Evolutionary conservation across 2,113 vertebrate genomes (phyloP), one percentile per base, ranked within the genome.

Genomic region (Amphiprion percula): DNA sequence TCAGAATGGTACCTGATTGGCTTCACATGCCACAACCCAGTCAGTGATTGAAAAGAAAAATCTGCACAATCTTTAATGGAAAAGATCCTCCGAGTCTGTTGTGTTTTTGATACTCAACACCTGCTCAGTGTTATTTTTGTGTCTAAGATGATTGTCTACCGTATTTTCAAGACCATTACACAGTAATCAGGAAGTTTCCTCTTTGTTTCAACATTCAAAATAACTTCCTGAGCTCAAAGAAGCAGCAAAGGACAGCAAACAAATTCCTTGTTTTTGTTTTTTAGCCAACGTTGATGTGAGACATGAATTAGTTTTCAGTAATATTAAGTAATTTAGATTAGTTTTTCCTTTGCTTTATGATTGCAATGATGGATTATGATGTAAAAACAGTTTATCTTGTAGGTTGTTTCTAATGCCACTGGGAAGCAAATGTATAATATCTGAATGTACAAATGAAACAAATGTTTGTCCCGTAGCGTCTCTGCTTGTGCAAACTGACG

Each of bases 221-320:
- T 17, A 49, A 67, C 64, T 17, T 60, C 33, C 28, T 46, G 21
- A 76, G 24, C 53, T 58, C 53, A 15, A 46, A 52, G 30, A 53
- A 68, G 65, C 67, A 44, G 44, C 69, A 78, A 68, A 77, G 30
- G 17, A 33, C 10, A 28, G 67, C 21, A 50, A 50, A 37, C 19
- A 21, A 53, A 62, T 53, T 44, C 5, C 64, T 39, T 55, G 65
- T 74, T 72, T 87, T 63, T 1, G 7, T 24, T 33, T 54, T 19
- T 76, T 54, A 59, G 69, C 26, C 70, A 10, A 21, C 28, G 21
- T 72, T 39, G 26, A 49, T 5, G 0, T 61, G 59, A 63, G 24
- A 73, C 72, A 75, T 79, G 79, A 68, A 77, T 84, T 71, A 68
- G 60, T 59, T 67, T 61, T 76, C 78, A 85, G 64, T 0, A 49